phyloP scores from a whole-genome alignment of 2,113 vertebrate species.

The Alligator sinensis region DNA sequence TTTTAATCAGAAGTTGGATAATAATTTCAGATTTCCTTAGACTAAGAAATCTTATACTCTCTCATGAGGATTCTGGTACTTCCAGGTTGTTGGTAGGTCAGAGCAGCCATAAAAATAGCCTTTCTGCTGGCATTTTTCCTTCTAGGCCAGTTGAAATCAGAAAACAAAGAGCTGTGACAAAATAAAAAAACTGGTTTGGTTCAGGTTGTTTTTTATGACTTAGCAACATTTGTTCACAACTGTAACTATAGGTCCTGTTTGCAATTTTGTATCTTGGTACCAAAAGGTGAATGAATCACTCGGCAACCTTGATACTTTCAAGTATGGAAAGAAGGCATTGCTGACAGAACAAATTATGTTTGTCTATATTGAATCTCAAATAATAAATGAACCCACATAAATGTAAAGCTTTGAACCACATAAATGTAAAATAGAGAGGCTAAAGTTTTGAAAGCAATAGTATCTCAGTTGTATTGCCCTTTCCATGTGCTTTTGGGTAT shows the following conservation, averaged over 20 bases:
- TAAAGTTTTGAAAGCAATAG: not conserved
- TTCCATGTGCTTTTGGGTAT: not conserved
- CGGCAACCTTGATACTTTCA: not conserved
- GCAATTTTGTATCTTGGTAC: not conserved
- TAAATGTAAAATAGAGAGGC: not conserved
- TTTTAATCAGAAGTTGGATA: not conserved
- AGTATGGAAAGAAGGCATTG: not conserved
- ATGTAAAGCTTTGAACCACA: not conserved
- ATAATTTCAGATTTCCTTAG: not conserved
- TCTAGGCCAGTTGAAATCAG: not conserved
- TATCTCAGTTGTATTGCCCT: not conserved
- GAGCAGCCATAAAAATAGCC: not conserved
- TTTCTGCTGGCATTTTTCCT: not conserved
- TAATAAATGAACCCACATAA: not conserved
- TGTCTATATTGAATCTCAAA: not conserved
- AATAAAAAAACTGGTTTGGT: not conserved
- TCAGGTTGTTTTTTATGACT: not conserved
- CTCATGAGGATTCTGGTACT: not conserved
- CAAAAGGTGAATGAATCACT: not conserved
- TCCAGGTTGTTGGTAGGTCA: not conserved
- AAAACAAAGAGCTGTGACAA: not conserved
- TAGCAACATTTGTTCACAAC: not conserved
- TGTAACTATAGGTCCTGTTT: not conserved
- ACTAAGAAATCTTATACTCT: not conserved
- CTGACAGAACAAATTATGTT: slow-evolving; percentile 11